Base-by-base conservation (phyloP, 2,113 vertebrate genomes). In the Periophthalmus modestus region DNA sequence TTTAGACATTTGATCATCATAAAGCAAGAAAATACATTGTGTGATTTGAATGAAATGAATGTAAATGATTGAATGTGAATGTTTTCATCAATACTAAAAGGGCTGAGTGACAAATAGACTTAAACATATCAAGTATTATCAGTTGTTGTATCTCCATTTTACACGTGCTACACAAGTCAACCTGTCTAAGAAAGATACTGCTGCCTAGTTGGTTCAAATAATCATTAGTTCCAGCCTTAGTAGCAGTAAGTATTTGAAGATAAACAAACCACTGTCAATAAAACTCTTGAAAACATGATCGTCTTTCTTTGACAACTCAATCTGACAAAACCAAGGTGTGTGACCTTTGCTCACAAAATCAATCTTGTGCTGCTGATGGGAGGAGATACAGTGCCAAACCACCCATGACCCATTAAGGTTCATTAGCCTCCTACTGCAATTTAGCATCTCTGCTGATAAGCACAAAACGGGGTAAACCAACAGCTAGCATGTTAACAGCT, bases 341-440 rank as follows among this genome's bases (percentile, higher is more conserved):
- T 43, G 73, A 87, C 71, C 83, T 85, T 78, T 84, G 79, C 68
- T 21, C 74, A 81, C 75, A 74, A 71, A 84, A 86, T 87, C 78
- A 79, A 88, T 86, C 72, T 63, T 62, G 69, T 0, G 13, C 67
- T 62, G 74, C 62, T 76, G 72, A 86, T 71, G 68, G 68, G 13
- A 69, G 75, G 54, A 55, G 16, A 73, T 79, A 83, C 77, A 72
- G 74, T 77, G 68, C 69, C 52, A 74, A 73, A 69, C 68, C 77
- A 77, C 79, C 80, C 68, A 79, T 66, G 76, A 82, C 75, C 63
- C 74, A 74, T 83, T 83, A 81, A 69, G 24, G 55, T 72, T 84
- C 80, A 80, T 89, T 87, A 71, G 68, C 68, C 77, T 72, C 74
- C 76, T 75, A 24, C 14, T 63, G 72, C 68, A 72, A 79, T 54